These are phyloP conservation scores for Oceanites oceanicus DNA, from an alignment of 2,113 vertebrate genomes.

Conservation along the genomic window DNA sequence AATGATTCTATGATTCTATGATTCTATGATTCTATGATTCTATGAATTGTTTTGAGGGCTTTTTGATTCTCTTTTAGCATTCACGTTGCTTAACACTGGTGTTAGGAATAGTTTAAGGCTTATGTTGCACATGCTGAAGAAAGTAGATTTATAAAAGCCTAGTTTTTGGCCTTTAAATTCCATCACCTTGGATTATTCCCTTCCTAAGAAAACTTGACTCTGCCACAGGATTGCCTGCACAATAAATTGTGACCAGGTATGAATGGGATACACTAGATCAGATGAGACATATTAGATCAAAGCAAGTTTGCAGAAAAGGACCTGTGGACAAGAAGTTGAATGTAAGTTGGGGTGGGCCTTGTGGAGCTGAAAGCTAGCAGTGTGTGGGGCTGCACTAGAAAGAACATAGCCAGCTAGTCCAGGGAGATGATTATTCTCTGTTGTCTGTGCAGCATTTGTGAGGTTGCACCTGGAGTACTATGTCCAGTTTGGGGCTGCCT, in stretches of 20 bases:
- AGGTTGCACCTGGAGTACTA: not conserved
- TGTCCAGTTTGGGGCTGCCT: not conserved
- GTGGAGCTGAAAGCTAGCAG: not conserved
- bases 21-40: too few species aligned
- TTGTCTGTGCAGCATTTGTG: not conserved
- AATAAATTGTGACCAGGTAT: not conserved
- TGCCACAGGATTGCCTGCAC: not conserved
- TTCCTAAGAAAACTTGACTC: not conserved
- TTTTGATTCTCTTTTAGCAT: not conserved
- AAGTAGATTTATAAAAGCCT: not conserved
- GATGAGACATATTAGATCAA: not conserved
- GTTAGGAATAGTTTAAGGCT: not conserved
- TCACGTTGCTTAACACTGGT: not conserved
- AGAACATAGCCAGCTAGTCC: not conserved
- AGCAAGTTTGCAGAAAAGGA: not conserved
- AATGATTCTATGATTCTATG: too few species aligned
- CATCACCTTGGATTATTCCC: not conserved
- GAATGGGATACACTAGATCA: not conserved
- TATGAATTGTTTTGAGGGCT: not conserved
- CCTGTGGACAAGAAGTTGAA: not conserved
- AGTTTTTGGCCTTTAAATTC: not conserved
- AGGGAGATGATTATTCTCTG: not conserved
- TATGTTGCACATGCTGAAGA: not conserved
- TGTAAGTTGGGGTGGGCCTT: accelerated
- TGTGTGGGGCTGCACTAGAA: not conserved